Evolutionary conservation across 2,797 vertebrate species (phyloP).

Genomic region (Philypnodon macrostomus): DNA sequence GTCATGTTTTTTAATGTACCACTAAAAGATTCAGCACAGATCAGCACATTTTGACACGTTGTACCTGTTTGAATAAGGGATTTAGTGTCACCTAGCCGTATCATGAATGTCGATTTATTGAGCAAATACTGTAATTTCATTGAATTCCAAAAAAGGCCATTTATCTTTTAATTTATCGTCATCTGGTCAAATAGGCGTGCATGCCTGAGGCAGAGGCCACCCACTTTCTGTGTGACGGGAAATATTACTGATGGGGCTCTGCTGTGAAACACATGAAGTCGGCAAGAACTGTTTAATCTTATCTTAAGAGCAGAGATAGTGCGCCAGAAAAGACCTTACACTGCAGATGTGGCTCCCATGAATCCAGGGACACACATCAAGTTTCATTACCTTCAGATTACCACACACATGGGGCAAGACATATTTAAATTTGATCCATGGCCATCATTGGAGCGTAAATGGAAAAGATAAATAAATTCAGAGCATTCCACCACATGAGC

Average conservation of each 20-base stretch:
- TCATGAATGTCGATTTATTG: slow-evolving; percentile 20
- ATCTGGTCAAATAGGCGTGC: slow-evolving; percentile 32
- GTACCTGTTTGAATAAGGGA: slow-evolving; percentile 6
- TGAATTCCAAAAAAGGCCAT: slow-evolving; percentile 33
- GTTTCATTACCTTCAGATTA: slow-evolving; percentile 46
- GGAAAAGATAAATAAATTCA: slow-evolving; percentile 25
- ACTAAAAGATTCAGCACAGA: slow-evolving; percentile 7
- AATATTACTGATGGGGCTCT: slow-evolving; percentile 50
- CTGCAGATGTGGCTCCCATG: slow-evolving; percentile 44
- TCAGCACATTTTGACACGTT: slow-evolving; percentile 7
- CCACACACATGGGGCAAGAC: slow-evolving; percentile 24
- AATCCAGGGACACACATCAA: slow-evolving; percentile 41
- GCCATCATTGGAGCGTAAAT: slow-evolving; percentile 13
- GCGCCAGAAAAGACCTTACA: slow-evolving; percentile 45
- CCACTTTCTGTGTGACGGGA: slow-evolving; percentile 26
- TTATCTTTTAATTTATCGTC: slow-evolving; percentile 36
- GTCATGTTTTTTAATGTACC: slow-evolving; percentile 8
- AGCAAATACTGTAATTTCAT: slow-evolving; percentile 15
- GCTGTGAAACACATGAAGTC: slow-evolving; percentile 42
- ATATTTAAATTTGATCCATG: slow-evolving; percentile 38
- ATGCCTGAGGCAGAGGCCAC: slow-evolving; percentile 29
- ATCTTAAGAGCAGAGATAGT: slow-evolving; percentile 43
- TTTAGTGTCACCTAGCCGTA: slow-evolving; percentile 11
- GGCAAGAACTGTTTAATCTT: slow-evolving; percentile 48
- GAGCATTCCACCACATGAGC: slow-evolving; percentile 14